Base-by-base conservation (phyloP, 2,888 invertebrate species). In the Philereme vetulata region DNA sequence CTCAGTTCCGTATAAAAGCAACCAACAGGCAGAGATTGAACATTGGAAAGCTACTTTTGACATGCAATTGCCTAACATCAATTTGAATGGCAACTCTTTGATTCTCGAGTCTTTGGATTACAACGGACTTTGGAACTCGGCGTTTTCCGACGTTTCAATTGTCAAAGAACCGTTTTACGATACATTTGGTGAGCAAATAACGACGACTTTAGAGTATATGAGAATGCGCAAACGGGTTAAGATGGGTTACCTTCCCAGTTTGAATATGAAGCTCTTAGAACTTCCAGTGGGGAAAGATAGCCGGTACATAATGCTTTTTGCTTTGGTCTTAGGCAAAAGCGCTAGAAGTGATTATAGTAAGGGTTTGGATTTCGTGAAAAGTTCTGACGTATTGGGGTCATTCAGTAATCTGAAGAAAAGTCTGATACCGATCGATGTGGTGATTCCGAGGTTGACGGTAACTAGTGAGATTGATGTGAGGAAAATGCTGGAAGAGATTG, bases 161-260 rank as follows among this genome's bases (percentile, higher is more conserved):
- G 21, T 21, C 2, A 35, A 34, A 3, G 74, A 66, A 8, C 76
- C 78, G 1, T 82, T 81, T 53, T 78, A 72, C 52, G 67, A 77
- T 36, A 73, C 75, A 4, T 32, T 56, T 9, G 75, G 77, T 0
- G 59, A 64, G 4, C 60, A 66, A 34, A 61, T 78, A 0, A 80
- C 77, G 0, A 80, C 77, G 0, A 53, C 53, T 0, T 71, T 80
- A 6, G 73, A 78, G 5, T 70, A 77, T 66, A 72, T 81, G 74
- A 70, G 59, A 33, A 62, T 74, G 49, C 67, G 59, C 43, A 76
- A 65, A 53, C 60, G 62, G 8, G 77, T 76, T 4, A 74, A 72
- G 1, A 36, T 80, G 9, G 72, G 74, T 0, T 65, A 76, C 0
- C 56, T 77, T 5, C 75, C 75, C 0, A 55, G 71, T 7, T 43